phyloP scores from a whole-genome alignment of 1,140 invertebrate genomes.

The Trachymyrmex cornetzi region DNA sequence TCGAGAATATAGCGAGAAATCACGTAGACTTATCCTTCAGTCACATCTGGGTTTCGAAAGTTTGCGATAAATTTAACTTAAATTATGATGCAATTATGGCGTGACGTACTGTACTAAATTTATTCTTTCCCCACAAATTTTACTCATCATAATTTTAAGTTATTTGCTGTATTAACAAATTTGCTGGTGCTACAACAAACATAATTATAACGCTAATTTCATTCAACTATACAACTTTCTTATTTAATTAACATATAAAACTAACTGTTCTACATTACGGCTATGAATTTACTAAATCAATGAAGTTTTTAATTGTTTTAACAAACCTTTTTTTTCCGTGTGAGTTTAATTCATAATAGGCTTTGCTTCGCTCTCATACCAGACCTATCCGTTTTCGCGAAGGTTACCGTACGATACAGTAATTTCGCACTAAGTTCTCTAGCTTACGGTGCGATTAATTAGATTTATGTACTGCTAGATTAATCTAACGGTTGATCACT shows the following conservation, averaged over 20 bases:
- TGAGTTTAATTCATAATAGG: conserved; percentile 19
- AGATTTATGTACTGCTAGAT: neutral
- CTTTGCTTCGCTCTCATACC: neutral
- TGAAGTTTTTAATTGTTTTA: too few relatives aligned
- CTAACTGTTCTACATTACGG: too few relatives aligned
- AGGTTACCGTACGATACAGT: neutral
- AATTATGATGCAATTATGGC: neutral
- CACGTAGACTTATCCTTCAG: neutral
- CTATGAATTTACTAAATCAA: too few relatives aligned
- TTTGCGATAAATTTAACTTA: neutral
- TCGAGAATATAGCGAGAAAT: neutral
- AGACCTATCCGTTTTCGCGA: neutral
- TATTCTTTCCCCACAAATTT: neutral
- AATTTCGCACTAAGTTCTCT: neutral
- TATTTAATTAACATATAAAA: too few relatives aligned
- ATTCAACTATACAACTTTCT: too few relatives aligned
- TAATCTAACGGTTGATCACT: neutral
- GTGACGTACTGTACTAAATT: neutral
- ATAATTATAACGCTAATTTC: too few relatives aligned
- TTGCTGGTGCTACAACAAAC: too few relatives aligned
- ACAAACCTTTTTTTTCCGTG: too few relatives aligned
- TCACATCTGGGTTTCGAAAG: neutral
- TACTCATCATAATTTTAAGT: too few relatives aligned
- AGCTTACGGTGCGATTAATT: conserved; percentile 5
- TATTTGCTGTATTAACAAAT: too few relatives aligned